Evolutionary conservation across 2,888 invertebrate genomes (phyloP), one percentile per base, ranked within the genome.

Genomic region (Polyommatus iphigenia): DNA sequence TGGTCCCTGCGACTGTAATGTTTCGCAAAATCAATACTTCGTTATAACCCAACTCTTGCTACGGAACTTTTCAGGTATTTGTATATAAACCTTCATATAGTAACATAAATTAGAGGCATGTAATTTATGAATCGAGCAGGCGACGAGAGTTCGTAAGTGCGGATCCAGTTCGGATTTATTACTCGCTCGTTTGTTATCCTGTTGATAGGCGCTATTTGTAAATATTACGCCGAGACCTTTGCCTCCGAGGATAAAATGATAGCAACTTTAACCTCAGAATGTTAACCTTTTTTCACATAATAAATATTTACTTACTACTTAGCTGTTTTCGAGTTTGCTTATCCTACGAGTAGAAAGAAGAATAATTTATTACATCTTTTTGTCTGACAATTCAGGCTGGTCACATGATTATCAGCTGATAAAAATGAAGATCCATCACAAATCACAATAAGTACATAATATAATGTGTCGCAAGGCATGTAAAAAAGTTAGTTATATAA

Each of bases 91-190:
- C 20, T 59, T 15, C 20, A 67, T 29, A 67, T 15, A 29, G 29
- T 67, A 29, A 67, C 18, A 67, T 32, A 67, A 67, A 67, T 67
- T 67, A 67, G 67, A 67, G 62, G 24, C 62, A 7, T 15, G 67
- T 67, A 67, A 67, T 67, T 67, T 67, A 67, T 67, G 29, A 67
- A 24, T 32, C 15, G 67, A 13, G 20, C 29, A 62, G 62, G 62
- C 67, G 67, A 67, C 67, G 67, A 67, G 62, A 62, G 67, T 67
- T 67, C 15, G 29, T 29, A 10, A 67, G 67, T 67, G 29, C 29
- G 67, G 67, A 29, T 32, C 67, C 15, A 67, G 29, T 67, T 67
- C 29, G 15, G 18, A 67, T 67, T 67, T 67, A 67, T 67, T 67
- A 67, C 67, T 67, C 18, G 29, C 13, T 67, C 67, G 67, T 67